These are phyloP conservation scores for Rhynchomys soricoides DNA, from an alignment of 2,113 vertebrate species.

Conservation along the genomic window DNA sequence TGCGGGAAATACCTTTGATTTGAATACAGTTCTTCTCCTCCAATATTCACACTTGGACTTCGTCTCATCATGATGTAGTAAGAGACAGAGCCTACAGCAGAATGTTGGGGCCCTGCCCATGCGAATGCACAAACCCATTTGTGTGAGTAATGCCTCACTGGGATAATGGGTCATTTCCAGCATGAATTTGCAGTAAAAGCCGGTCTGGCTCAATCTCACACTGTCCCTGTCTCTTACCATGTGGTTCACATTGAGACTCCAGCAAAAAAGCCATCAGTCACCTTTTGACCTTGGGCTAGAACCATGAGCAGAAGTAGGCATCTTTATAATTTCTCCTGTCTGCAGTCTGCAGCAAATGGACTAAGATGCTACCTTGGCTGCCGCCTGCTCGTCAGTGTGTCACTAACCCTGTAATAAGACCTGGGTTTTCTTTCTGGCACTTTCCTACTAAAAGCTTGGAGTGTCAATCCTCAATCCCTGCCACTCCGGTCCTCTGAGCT, in stretches of 20 bases:
- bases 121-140: not conserved
- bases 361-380: conserved; percentile 11
- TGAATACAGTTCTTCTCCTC: not conserved
- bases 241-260: no score
- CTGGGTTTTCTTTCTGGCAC: conserved; percentile 67
- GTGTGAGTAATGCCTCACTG: not conserved
- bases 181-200: not conserved
- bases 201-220: not conserved
- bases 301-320: not conserved
- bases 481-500: conserved; percentile 66
- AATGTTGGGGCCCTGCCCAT: not conserved
- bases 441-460: conserved; percentile 65
- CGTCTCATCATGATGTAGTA: not conserved
- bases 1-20: not conserved
- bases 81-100: not conserved
- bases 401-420: conserved; percentile 26
- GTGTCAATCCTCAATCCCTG: conserved; percentile 47
- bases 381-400: conserved; percentile 35
- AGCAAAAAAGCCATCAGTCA: not conserved
- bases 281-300: not conserved
- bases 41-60: not conserved
- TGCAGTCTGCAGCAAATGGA: not conserved
- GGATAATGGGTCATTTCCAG: not conserved
- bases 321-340: not conserved
- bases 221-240: not conserved